Conservation (phyloP, 2,797 vertebrate genomes). For the Carduelis carduelis region DNA sequence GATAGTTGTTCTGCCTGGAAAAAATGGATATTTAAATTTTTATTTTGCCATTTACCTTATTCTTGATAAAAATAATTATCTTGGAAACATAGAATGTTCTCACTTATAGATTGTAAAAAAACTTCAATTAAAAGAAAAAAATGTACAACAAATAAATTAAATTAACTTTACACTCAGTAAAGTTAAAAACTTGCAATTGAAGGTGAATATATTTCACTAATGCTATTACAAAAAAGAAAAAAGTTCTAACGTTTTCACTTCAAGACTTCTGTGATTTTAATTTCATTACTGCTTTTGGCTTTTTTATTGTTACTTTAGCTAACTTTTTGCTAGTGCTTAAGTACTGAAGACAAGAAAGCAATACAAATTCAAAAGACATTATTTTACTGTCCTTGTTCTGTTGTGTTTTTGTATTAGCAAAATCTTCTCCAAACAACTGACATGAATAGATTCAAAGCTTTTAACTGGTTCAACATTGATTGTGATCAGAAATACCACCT, state of each 20-base stretch:
- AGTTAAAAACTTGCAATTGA: neutral
- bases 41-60: neutral
- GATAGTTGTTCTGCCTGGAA: neutral
- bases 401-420: neutral
- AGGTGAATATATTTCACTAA: neutral
- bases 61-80: slow-evolving; percentile 31
- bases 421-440: neutral
- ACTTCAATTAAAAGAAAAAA: neutral
- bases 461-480: neutral
- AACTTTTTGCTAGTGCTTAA: neutral
- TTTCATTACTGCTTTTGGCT: neutral
- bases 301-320: neutral
- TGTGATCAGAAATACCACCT: neutral
- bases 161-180: neutral
- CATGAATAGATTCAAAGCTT: neutral
- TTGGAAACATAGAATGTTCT: neutral
- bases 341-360: neutral
- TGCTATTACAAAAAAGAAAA: neutral
- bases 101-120: neutral
- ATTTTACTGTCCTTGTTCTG: neutral
- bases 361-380: neutral
- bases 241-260: neutral
- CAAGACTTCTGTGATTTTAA: neutral
- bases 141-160: neutral
- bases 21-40: slow-evolving; percentile 2